Percentiles rank a stretch among this genome's conserved stretches.
phyloP scores from a whole-genome alignment of 2,113 vertebrate genomes.

The Colistium nudipinnis region DNA sequence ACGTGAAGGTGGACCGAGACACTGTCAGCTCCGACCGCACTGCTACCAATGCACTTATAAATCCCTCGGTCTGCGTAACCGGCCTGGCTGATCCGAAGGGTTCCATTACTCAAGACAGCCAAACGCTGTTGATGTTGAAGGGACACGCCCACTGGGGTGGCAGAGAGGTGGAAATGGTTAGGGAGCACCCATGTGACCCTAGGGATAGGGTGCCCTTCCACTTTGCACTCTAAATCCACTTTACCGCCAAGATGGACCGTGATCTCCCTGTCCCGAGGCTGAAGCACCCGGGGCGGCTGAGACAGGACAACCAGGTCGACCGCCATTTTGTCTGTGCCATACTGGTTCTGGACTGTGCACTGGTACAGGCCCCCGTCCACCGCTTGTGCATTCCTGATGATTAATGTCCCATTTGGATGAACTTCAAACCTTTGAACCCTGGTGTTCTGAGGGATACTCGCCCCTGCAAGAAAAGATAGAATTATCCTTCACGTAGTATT shows the following conservation, averaged over 20 bases:
- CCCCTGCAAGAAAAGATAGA: conserved; percentile 75
- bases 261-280: conserved; percentile 82
- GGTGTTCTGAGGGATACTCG: conserved; percentile 82
- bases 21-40: conserved; percentile 84
- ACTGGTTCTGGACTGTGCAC: conserved; percentile 86
- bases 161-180: conserved; percentile 67
- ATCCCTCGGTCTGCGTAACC: conserved; percentile 84
- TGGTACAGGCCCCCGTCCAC: conserved; percentile 88
- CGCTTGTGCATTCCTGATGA: conserved; percentile 83
- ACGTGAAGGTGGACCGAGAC: conserved; percentile 85
- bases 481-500: background rate
- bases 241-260: conserved; percentile 83
- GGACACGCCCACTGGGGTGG: conserved; percentile 49
- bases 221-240: conserved; percentile 84
- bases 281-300: conserved; percentile 82
- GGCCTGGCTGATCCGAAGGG: conserved; percentile 81
- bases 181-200: conserved; percentile 90
- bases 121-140: conserved; percentile 73
- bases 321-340: conserved; percentile 81
- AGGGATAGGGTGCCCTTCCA: conserved; percentile 83
- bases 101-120: conserved; percentile 82
- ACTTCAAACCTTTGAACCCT: conserved; percentile 86
- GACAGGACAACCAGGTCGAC: conserved; percentile 80
- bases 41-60: conserved; percentile 90
- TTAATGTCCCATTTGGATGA: conserved; percentile 86